A percentile compares a stretch with the other conserved stretches of the same genome.
Conservation (phyloP, 1,140 invertebrate genomes). For the Drosophila rhopaloa region DNA sequence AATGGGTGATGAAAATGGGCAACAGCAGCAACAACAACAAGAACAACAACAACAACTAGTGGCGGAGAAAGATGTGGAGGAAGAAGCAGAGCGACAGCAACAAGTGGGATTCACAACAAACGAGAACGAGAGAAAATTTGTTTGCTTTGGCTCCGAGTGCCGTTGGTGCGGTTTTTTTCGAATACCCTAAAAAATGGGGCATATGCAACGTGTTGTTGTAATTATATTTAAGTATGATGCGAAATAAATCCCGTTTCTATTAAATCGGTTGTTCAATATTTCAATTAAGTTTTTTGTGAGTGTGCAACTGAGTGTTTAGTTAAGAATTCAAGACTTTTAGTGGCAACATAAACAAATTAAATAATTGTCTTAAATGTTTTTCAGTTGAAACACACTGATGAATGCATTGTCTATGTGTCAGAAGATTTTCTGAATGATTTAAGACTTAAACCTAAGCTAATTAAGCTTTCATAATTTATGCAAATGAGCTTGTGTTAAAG, state of each 20-base stretch:
- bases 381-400: neutral
- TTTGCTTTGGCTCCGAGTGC: constrained; percentile 44
- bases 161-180: constrained; percentile 35
- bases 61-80: constrained; percentile 17
- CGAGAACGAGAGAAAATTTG: constrained; percentile 70
- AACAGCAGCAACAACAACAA: constrained; percentile 14
- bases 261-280: neutral
- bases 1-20: constrained; percentile 51
- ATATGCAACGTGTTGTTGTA: neutral
- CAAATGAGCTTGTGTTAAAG: constrained; percentile 6
- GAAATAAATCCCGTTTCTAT: neutral
- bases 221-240: too few species aligned
- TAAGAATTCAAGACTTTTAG: neutral
- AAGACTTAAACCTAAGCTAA: neutral
- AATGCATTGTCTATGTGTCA: neutral
- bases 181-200: constrained; percentile 15
- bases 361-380: neutral
- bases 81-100: constrained; percentile 20
- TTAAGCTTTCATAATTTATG: constrained; percentile 23
- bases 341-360: neutral
- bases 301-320: too few species aligned
- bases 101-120: constrained; percentile 38
- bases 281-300: too few species aligned
- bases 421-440: constrained; percentile 5
- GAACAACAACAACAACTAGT: neutral